Evolutionary conservation across 2,888 invertebrate genomes (phyloP), one percentile per base, ranked within the genome.

Genomic region (Machimus atricapillus): DNA sequence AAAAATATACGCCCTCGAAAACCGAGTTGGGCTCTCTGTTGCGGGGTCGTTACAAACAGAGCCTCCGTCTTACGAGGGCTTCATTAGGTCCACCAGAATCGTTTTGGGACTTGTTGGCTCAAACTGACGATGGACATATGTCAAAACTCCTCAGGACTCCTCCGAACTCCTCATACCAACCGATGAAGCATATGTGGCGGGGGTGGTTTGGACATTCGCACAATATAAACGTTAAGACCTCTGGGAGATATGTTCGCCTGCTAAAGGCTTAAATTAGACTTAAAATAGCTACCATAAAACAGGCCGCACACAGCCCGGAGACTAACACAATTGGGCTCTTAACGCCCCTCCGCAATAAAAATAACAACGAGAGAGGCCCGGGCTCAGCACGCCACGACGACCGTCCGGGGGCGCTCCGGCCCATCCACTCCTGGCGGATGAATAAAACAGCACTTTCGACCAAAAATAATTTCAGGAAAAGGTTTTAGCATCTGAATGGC

Each of bases 311-410:
- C 34, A 40, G 73, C 73, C 79, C 74, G 76, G 78, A 85, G 87
- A 78, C 83, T 85, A 85, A 87, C 77, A 87, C 87, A 87, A 87
- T 87, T 87, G 87, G 87, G 66, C 87, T 85, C 87, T 87, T 87
- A 85, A 87, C 87, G 87, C 87, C 87, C 46, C 82, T 78, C 46
- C 58, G 85, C 87, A 87, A 87, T 87, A 87, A 87, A 87, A 87
- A 87, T 87, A 87, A 87, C 76, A 87, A 79, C 85, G 66, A 87
- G 83, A 87, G 83, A 87, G 83, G 79, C 52, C 27, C 58, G 58
- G 78, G 58, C 46, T 85, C 83, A 66, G 85, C 85, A 85, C 85
- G 66, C 85, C 85, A 87, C 78, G 9, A n/a, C 19, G n/a, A 23
- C 2, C 16, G 16, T 27, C 19, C 12, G 27, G 52, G 16, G 12